Conservation (phyloP, 1,140 invertebrate species). For the Drosophila cardini region DNA sequence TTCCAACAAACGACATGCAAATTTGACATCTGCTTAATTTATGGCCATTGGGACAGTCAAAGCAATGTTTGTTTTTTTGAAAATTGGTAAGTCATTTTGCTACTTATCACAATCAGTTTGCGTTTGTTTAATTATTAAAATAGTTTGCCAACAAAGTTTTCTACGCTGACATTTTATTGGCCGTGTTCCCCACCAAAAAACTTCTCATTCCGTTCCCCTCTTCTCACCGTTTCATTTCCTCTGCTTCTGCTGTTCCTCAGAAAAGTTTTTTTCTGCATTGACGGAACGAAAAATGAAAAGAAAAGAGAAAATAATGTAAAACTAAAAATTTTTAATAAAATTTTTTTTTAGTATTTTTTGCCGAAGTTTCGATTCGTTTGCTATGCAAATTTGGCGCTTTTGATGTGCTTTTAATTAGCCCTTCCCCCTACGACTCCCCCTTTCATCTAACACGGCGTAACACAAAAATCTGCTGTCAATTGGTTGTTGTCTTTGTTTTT, state of each 20-base stretch:
- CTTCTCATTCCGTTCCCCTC: neutral
- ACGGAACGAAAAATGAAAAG: constrained; percentile 62
- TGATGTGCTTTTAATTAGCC: constrained; percentile 76
- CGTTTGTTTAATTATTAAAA: constrained; percentile 76
- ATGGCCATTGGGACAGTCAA: constrained; percentile 28
- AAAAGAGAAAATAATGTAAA: constrained; percentile 56
- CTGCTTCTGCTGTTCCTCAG: constrained; percentile 52
- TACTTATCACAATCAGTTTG: constrained; percentile 73
- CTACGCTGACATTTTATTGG: constrained; percentile 70
- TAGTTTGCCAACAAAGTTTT: constrained; percentile 69
- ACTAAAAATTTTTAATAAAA: constrained; percentile 75
- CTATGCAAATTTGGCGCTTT: constrained; percentile 72
- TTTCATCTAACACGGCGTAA: constrained; percentile 10
- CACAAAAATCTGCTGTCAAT: constrained; percentile 69
- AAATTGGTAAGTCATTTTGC: constrained; percentile 49
- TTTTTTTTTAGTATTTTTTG: constrained; percentile 73
- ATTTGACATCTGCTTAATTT: constrained; percentile 66
- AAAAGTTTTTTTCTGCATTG: constrained; percentile 64
- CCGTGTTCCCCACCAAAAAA: constrained; percentile 38
- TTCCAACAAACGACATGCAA: constrained; percentile 12
- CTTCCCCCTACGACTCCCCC: constrained; percentile 16
- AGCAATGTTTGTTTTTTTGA: constrained; percentile 25
- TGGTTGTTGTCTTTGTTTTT: constrained; percentile 63
- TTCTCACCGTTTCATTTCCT: neutral
- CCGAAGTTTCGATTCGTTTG: constrained; percentile 70